These are phyloP conservation scores for Drosophila limbata DNA, from an alignment of 2,888 invertebrate genomes.

Conservation along the genomic window DNA sequence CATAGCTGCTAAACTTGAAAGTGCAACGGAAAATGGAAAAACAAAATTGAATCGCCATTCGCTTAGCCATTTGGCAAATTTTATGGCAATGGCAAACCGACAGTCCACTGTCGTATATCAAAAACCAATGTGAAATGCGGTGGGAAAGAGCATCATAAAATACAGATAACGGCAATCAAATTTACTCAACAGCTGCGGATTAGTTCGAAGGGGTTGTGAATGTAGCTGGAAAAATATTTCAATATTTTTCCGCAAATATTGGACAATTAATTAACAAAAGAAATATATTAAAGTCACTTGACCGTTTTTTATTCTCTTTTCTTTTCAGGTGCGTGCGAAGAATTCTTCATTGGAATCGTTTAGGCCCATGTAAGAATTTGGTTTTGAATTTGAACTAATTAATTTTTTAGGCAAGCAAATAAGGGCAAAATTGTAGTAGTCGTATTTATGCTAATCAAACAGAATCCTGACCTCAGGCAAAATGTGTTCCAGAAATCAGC, in stretches of 20 bases:
- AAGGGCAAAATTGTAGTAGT: constrained; percentile 15
- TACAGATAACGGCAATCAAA: constrained; percentile 76
- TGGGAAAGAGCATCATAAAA: constrained; percentile 73
- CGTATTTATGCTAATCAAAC: constrained; percentile 79
- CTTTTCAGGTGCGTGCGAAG: constrained; percentile 42
- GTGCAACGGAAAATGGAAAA: constrained; percentile 13
- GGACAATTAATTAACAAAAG: constrained; percentile 63
- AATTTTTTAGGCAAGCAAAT: constrained; percentile 39
- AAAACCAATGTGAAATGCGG: constrained; percentile 68
- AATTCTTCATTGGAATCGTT: constrained; percentile 14
- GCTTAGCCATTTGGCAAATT: constrained; percentile 63
- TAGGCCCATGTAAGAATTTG: constrained; percentile 11
- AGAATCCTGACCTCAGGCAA: constrained; percentile 78
- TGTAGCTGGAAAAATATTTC: constrained; percentile 33
- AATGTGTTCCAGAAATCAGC: constrained; percentile 60
- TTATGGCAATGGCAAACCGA: constrained; percentile 52
- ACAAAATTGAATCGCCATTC: constrained; percentile 28
- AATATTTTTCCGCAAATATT: constrained; percentile 48
- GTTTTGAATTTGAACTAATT: constrained; percentile 42
- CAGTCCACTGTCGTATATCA: constrained; percentile 64
- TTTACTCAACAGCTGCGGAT: constrained; percentile 32
- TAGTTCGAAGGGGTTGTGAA: no score
- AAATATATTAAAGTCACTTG: constrained; percentile 32
- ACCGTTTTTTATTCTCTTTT: constrained; percentile 9
- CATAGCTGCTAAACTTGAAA: constrained; percentile 28